Evolutionary conservation across 2,888 invertebrate species (phyloP), one percentile per base, ranked within the genome.

Genomic region (Xylophagus ater): DNA sequence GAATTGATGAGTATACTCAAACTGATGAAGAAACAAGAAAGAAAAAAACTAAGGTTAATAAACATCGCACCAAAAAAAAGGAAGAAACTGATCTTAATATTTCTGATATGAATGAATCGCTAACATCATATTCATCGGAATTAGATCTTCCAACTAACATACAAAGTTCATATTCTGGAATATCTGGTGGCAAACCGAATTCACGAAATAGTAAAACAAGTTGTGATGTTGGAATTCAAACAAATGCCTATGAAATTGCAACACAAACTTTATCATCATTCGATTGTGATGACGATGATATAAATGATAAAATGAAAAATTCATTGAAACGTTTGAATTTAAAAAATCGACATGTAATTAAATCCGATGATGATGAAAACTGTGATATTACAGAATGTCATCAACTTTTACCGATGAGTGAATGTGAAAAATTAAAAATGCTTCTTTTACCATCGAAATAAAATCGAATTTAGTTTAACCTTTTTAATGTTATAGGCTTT

Each of bases 181-280:
- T 62, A 20, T 70, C 70, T 2, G n/a, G 17, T 6, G 36, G 37
- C 4, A 67, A 65, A 46, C 60, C 62, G 6, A 58, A 62, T 51
- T 69, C 69, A 9, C 62, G 68, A 7, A 70, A 67, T 38, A 71
- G 71, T 42, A 69, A 69, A 50, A 69, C 67, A 2, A 72, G 72
- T 31, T 71, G 68, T 36, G 72, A 73, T 47, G 71, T 73, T 7
- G 73, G 71, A 7, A 71, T 72, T n/a, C 73, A 73, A 51, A 69
- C 72, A 1, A 71, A 71, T 53, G 68, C 70, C 3, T 67, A 66
- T 42, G 72, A 73, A 49, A 68, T 72, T 32, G 65, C 62, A 12
- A 58, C 56, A 12, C 67, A 67, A 28, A 68, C 66, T 15, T 59
- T 63, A 7, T 53, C 55, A 4, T 44, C 49, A 7, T 46, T 40